These are phyloP conservation scores for Psilopsiagon aurifrons DNA, from an alignment of 2,113 vertebrate genomes.

Conservation along the genomic window DNA sequence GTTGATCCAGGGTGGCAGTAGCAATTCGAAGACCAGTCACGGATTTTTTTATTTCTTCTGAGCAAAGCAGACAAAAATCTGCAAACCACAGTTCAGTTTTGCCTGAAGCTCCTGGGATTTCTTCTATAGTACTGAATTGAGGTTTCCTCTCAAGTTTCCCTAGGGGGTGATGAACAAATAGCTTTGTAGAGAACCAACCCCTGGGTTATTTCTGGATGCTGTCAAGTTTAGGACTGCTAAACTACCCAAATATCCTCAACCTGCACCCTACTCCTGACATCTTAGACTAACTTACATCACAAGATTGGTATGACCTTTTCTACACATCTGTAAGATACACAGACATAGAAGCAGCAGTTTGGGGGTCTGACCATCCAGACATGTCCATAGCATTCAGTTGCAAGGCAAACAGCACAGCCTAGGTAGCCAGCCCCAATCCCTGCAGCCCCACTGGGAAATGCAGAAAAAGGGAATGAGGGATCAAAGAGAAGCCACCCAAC, in stretches of 20 bases:
- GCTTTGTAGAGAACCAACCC: neutral
- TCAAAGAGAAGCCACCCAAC: neutral
- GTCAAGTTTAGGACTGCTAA: neutral
- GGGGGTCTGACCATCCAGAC: neutral
- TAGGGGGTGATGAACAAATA: neutral
- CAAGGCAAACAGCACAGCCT: neutral
- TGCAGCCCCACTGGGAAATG: neutral
- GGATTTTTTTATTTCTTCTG: neutral
- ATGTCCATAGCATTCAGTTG: accelerated
- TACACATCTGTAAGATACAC: neutral
- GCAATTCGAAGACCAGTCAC: neutral
- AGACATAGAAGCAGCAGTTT: neutral
- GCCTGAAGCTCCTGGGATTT: neutral
- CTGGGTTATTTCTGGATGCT: neutral
- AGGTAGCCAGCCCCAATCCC: neutral
- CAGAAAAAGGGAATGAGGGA: neutral
- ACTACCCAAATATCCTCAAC: neutral
- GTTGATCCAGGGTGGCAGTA: neutral
- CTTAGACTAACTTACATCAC: neutral
- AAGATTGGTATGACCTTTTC: neutral
- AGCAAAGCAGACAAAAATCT: neutral
- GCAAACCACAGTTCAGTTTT: neutral
- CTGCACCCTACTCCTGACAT: neutral
- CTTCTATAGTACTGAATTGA: neutral
- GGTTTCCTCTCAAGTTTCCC: neutral